A percentile compares a stretch with the other conserved stretches of the same genome.
Evolutionary conservation across 2,797 vertebrate species (phyloP).

Genomic region (Enteromius radiatus): DNA sequence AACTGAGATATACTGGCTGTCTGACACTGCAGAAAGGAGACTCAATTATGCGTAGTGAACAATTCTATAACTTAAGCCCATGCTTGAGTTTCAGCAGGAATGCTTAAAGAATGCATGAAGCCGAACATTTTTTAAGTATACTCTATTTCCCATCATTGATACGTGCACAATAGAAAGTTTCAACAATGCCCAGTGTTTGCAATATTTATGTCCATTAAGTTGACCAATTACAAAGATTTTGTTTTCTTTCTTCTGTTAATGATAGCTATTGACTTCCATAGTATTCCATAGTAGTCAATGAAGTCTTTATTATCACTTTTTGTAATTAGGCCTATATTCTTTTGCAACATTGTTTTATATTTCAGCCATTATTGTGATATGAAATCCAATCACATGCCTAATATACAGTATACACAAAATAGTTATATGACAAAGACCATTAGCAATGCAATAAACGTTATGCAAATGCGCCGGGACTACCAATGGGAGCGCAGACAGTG

Average conservation of each 20-base stretch:
- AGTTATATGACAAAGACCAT: background rate
- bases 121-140: background rate
- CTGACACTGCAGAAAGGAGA: background rate
- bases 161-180: background rate
- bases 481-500: background rate
- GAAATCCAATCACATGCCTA: background rate
- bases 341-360: background rate
- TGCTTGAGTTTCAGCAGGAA: background rate
- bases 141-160: background rate
- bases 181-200: background rate
- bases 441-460: background rate
- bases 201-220: background rate
- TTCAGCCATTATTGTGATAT: background rate
- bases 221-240: background rate
- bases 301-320: too few relatives aligned
- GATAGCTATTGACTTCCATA: background rate
- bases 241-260: background rate
- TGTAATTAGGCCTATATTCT: too few relatives aligned
- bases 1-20: background rate
- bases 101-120: background rate
- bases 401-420: background rate
- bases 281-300: too few relatives aligned
- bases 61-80: background rate
- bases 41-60: background rate
- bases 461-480: slow-evolving; percentile 1